Evolutionary conservation across 2,113 vertebrate species (phyloP), one percentile per base, ranked within the genome.

Genomic region (Oryzias woworae): DNA sequence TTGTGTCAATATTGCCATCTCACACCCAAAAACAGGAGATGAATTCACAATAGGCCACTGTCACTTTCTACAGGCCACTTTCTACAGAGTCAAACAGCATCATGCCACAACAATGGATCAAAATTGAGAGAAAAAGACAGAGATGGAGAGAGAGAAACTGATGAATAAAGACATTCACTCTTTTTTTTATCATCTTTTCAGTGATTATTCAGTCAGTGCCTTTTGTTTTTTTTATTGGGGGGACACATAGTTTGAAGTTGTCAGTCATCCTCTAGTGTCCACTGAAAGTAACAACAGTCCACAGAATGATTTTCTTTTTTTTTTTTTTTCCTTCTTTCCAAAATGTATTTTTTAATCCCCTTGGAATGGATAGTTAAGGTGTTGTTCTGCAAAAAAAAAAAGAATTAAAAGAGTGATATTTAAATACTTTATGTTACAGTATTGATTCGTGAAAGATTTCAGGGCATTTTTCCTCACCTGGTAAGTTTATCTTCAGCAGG

Each of bases 401-500:
- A 45, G 4, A 69, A 50, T 17, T 14, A 66, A 62, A 58, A 60
- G 14, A 28, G 26, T 28, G 26, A 77, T 53, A 62, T 20, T 56
- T 62, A 22, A 44, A 45, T 31, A 62, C 42, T n/a, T 71, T 56
- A 68, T 53, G 5, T 18, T 17, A 8, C 49, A 36, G 62, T 69
- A 48, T 53, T 1, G 41, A 6, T 24, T 17, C 49, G 3, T 12
- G 5, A 36, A 1, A 70, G 54, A 57, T 65, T 72, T 46, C 66
- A 53, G 24, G 18, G 20, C 31, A 44, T 46, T 2, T 63, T 63
- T 56, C 48, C 88, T 87, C 81, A 93, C 92, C 92, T 87, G 71
- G 77, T 88, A 87, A 90, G 88, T 85, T 89, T 89, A 62, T 88
- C 62, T 88, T 91, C 87, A 97, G 92, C 95, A 97, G 81, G 95